Percentiles rank a stretch among this genome's conserved stretches.
Conservation (phyloP, 2,113 vertebrate species). For the Martes martes region DNA sequence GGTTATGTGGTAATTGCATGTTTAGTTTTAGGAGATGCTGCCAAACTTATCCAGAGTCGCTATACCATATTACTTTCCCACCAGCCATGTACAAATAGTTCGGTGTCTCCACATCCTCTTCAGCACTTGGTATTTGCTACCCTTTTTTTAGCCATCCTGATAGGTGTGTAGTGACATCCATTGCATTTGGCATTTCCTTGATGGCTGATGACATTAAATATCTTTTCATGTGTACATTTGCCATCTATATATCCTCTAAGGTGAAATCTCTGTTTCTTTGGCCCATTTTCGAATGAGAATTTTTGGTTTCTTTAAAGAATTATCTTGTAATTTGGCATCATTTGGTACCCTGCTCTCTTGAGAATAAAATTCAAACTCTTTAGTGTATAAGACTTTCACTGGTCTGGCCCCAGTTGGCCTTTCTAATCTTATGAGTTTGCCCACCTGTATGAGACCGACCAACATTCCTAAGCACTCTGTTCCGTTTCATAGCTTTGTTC, state of each 20-base stretch:
- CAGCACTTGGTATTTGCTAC: background rate
- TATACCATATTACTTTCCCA: background rate
- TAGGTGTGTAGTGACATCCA: background rate
- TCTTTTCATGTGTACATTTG: background rate
- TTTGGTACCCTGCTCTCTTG: background rate
- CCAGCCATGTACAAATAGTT: background rate
- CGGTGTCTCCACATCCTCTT: background rate
- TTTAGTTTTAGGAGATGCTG: slow-evolving; percentile 6
- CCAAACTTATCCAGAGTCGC: background rate
- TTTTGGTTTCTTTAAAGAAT: slow-evolving; percentile 13
- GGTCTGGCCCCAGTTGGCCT: background rate
- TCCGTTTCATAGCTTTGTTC: background rate
- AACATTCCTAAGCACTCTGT: background rate
- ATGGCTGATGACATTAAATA: background rate
- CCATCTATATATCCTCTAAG: background rate
- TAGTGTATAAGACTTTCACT: background rate
- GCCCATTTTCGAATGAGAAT: background rate
- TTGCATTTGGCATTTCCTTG: background rate
- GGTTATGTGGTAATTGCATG: background rate
- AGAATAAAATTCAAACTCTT: background rate
- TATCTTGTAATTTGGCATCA: background rate
- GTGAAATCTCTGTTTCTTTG: background rate
- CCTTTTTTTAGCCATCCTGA: background rate
- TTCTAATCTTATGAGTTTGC: background rate
- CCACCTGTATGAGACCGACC: background rate